phyloP scores from a whole-genome alignment of 2,113 vertebrate species.

The Chaetodon auriga region DNA sequence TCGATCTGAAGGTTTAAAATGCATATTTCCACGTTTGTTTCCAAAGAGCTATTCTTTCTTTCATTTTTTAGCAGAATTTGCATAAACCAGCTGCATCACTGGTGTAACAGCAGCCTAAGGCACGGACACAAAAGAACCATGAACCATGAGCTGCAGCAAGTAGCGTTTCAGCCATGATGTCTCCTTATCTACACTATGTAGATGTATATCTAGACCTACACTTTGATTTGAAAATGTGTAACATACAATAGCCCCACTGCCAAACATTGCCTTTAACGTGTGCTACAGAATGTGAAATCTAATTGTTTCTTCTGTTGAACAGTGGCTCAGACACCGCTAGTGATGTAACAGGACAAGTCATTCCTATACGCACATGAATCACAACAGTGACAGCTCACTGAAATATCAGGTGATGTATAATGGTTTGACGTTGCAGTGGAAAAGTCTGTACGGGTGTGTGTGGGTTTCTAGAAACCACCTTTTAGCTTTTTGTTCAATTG shows the following conservation, averaged over 20 bases:
- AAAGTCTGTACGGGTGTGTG: conserved; percentile 42
- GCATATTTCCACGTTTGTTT: conserved; percentile 15
- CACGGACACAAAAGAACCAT: background rate
- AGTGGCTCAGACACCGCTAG: background rate
- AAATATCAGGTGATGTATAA: conserved; percentile 44
- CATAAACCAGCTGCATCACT: conserved; percentile 3
- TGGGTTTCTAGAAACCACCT: conserved; percentile 51
- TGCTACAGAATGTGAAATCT: background rate
- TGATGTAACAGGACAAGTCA: conserved; percentile 43
- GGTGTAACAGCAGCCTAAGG: background rate
- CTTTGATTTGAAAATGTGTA: background rate
- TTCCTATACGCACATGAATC: conserved; percentile 44
- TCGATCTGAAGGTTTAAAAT: conserved; percentile 11
- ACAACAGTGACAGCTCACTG: conserved; percentile 22
- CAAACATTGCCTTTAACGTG: background rate
- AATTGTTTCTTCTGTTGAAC: conserved; percentile 7
- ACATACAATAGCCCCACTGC: background rate
- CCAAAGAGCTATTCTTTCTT: background rate
- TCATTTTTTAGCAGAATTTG: background rate
- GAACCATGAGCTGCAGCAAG: background rate
- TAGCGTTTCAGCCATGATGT: background rate
- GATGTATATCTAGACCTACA: background rate
- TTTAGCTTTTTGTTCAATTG: conserved; percentile 27
- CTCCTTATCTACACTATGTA: background rate
- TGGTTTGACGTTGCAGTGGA: conserved; percentile 58